These are phyloP conservation scores for Synergus gifuensis DNA, from an alignment of 2,888 invertebrate species.

Conservation along the genomic window DNA sequence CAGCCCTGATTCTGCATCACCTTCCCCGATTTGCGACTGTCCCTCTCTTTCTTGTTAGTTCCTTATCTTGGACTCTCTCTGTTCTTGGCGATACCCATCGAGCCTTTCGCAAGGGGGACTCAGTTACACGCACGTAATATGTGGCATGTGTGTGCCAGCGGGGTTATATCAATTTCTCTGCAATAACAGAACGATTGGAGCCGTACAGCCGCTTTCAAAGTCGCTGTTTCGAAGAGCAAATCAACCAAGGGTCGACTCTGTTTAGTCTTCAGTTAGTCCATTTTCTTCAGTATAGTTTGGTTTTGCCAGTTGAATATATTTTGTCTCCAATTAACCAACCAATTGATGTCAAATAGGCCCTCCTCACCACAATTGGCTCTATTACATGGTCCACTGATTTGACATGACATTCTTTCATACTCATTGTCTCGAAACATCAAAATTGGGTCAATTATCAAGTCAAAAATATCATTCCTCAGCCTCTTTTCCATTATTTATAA, in stretches of 20 bases:
- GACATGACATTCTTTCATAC: conserved; percentile 17
- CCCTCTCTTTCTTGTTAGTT: conserved; percentile 29
- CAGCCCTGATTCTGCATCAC: conserved; percentile 40
- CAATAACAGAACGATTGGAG: conserved; percentile 36
- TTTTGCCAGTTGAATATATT: conserved; percentile 26
- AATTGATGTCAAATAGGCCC: conserved; percentile 35
- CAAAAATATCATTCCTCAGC: background rate
- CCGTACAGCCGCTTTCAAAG: conserved; percentile 9
- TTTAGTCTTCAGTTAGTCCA: conserved; percentile 12
- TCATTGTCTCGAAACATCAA: conserved; percentile 8
- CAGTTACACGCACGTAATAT: conserved; percentile 38
- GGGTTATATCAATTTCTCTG: conserved; percentile 40
- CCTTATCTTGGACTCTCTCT: conserved; percentile 33
- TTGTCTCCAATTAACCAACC: conserved; percentile 34
- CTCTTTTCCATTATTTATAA: background rate
- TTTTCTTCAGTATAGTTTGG: background rate
- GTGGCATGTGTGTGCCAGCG: conserved; percentile 40
- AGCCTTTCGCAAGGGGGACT: conserved; percentile 31
- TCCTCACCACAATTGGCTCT: conserved; percentile 4
- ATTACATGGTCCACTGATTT: conserved; percentile 37
- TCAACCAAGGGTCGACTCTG: conserved; percentile 1
- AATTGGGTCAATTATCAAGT: conserved; percentile 34
- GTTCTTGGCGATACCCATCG: conserved; percentile 38
- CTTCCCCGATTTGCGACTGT: conserved; percentile 1
- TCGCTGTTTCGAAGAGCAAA: conserved; percentile 27